A percentile compares a stretch with the other conserved stretches of the same genome.
Evolutionary conservation across 2,113 vertebrate genomes (phyloP).

Genomic region (Toxotes jaculatrix): DNA sequence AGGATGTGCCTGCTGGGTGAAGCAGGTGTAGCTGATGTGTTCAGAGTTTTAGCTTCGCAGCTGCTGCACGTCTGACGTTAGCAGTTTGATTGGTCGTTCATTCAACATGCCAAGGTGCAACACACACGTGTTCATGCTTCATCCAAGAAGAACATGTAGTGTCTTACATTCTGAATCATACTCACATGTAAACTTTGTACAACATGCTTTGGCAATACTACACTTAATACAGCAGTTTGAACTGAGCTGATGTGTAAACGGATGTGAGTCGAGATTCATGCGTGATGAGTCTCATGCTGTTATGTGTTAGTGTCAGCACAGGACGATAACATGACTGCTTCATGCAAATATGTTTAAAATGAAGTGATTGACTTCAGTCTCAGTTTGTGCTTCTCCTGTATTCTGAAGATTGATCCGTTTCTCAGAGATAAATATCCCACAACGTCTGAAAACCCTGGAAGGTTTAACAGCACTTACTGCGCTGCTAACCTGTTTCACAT

Average conservation of each 20-base stretch:
- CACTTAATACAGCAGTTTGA: neutral
- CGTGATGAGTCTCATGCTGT: no score
- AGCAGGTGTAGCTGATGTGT: neutral
- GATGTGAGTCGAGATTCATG: neutral
- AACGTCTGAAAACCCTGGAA: no score
- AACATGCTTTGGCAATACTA: constrained; percentile 26
- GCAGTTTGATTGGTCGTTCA: neutral
- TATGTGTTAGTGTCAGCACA: neutral
- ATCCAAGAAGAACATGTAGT: neutral
- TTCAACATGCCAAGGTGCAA: neutral
- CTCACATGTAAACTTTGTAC: constrained; percentile 19
- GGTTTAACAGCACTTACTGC: neutral
- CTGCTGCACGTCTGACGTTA: no score
- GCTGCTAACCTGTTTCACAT: no score
- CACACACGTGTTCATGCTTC: constrained; percentile 15
- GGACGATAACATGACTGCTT: neutral
- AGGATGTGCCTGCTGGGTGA: no score
- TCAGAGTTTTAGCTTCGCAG: neutral
- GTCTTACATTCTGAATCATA: constrained; percentile 4
- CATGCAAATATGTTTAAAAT: neutral
- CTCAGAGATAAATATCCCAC: no score
- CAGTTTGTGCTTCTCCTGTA: neutral
- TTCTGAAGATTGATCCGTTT: neutral
- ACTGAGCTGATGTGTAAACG: no score
- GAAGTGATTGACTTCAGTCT: neutral